Evolutionary conservation across 2,113 vertebrate species (phyloP).

Genomic region (Arvicanthis niloticus): DNA sequence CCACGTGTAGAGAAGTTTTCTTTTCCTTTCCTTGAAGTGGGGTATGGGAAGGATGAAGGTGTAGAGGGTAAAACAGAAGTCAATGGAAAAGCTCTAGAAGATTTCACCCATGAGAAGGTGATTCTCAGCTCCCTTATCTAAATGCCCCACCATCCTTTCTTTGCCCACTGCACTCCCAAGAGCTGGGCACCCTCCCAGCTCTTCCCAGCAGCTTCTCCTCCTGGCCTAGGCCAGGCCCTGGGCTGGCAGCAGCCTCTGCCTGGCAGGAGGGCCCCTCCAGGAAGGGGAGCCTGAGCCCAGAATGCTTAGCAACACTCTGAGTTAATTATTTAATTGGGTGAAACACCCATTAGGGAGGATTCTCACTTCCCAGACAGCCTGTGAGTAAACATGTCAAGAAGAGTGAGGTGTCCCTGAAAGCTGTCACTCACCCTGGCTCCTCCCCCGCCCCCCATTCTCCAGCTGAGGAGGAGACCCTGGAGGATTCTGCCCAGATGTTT

Average conservation of each 20-base stretch:
- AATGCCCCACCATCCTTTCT: background rate
- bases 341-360: constrained; percentile 83
- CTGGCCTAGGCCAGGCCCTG: background rate
- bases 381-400: constrained; percentile 82
- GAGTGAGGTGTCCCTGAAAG: constrained; percentile 76
- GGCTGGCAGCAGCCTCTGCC: constrained; percentile 53
- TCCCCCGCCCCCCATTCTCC: constrained; percentile 42
- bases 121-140: background rate
- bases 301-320: constrained; percentile 76
- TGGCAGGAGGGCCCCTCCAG: constrained; percentile 40
- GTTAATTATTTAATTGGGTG: constrained; percentile 84
- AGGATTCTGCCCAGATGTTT: constrained; percentile 59
- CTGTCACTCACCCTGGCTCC: constrained; percentile 76
- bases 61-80: background rate
- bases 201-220: constrained; percentile 1
- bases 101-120: background rate
- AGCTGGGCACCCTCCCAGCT: background rate
- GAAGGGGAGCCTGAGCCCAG: constrained; percentile 51
- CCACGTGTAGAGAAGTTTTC: background rate
- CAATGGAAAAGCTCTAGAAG: background rate
- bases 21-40: background rate
- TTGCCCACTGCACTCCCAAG: background rate
- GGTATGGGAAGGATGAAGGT: background rate
- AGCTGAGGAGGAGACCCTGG: constrained; percentile 31
- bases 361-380: constrained; percentile 82